Base-by-base conservation (phyloP, 2,113 vertebrate species). In the Takifugu flavidus region DNA sequence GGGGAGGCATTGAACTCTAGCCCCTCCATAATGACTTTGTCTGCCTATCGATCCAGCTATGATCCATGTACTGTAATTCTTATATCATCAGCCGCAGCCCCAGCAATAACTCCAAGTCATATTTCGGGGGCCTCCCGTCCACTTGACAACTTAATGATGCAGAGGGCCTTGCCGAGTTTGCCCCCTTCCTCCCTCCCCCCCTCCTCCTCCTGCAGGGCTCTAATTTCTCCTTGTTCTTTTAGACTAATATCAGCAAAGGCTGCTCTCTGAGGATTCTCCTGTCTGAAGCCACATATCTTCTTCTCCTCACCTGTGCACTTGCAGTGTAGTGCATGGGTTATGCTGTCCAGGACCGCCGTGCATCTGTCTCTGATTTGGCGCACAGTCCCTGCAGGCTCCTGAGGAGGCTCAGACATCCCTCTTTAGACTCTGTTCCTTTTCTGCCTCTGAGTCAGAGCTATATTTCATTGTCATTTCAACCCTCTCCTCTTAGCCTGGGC, bases 11-110 rank as follows among this genome's bases (percentile, higher is more conserved):
- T 86, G 85, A 88, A 88, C 87, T 89, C 87, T 83, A 82, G 85
- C 76, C 86, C 84, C 79, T 84, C 82, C 72, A 78, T 90, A 90
- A 90, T 90, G 86, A 89, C 87, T 88, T 88, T 90, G 87, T 90
- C 89, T 84, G 79, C 80, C 80, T 81, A 90, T 90, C 77, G 89
- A 90, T 90, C 85, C 79, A 53, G 67, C 79, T 74, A 86, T 89
- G 89, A 90, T 89, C 89, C 89, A 90, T 90, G 89, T 88, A 85
- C 85, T 88, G 89, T 88, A 89, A 90, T 90, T 88, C 87, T 87
- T 88, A 85, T 87, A 87, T 86, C 89, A 89, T 90, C 88, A 87
- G 82, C 75, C 76, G 53, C 55, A 13, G 85, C 70, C 76, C 61
- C 25, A 3, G 78, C 84, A 83, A 90, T 90, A 90, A 90, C 88